Evolutionary conservation across 2,797 vertebrate species (phyloP).

Genomic region (Melanogrammus aeglefinus): DNA sequence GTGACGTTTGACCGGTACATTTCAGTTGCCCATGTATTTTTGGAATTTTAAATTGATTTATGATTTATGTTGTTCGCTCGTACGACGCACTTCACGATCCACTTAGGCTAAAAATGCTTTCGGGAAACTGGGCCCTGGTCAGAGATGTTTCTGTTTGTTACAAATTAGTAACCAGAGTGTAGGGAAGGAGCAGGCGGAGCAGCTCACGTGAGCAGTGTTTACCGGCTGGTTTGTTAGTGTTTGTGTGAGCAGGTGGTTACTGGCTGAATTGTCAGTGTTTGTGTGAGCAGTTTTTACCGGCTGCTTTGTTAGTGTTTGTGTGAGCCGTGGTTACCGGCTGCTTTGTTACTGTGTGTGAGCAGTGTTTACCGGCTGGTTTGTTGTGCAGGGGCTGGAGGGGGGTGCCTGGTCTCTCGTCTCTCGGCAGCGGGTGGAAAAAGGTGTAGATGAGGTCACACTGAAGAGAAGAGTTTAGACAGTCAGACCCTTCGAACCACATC

Average conservation of each 20-base stretch:
- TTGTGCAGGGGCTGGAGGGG: conserved; percentile 64
- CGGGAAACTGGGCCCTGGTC: no score
- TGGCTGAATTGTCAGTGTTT: background rate
- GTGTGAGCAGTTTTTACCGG: background rate
- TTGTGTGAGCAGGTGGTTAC: background rate
- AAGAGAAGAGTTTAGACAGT: conserved; percentile 6
- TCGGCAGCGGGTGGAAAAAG: conserved; percentile 87
- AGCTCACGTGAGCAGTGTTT: background rate
- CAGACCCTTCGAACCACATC: no score
- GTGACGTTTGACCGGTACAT: no score
- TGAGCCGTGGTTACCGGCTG: background rate
- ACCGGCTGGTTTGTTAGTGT: no score
- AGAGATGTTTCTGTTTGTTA: no score
- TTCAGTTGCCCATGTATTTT: no score
- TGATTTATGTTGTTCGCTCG: no score
- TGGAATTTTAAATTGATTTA: no score
- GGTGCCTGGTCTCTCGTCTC: conserved; percentile 81
- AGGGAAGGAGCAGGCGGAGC: no score
- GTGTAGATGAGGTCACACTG: conserved; percentile 94
- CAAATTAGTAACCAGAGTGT: background rate
- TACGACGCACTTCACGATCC: no score
- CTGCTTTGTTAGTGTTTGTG: conserved; percentile 3
- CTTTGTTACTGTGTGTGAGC: background rate
- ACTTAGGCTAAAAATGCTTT: no score
- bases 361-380: conserved; percentile 78